These are phyloP conservation scores for Rhyacophila evoluta DNA, from an alignment of 2,888 invertebrate genomes.

Conservation along the genomic window DNA sequence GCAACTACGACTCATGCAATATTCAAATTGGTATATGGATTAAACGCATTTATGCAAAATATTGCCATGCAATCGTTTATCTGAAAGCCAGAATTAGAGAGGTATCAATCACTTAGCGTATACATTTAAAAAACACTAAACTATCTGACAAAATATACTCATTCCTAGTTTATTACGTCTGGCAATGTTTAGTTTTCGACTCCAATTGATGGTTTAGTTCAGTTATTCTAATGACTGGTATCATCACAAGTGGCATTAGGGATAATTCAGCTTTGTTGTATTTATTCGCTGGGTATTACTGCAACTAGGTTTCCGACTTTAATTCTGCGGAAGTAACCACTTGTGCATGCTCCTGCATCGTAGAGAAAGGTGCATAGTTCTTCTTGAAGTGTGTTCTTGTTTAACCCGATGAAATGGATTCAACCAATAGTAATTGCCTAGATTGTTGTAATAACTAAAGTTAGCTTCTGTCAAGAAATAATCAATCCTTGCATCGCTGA, in stretches of 20 bases:
- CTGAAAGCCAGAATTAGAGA: too few species aligned
- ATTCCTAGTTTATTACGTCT: not conserved
- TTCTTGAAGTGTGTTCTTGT: not conserved
- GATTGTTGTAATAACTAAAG: not conserved
- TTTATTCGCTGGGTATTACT: not conserved
- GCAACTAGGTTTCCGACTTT: not conserved
- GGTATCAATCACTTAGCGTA: too few species aligned
- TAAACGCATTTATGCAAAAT: too few species aligned
- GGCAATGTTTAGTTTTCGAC: not conserved
- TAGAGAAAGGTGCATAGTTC: not conserved
- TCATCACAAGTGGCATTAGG: constrained; percentile 26
- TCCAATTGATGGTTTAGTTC: not conserved
- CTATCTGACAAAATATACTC: too few species aligned
- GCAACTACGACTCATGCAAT: too few species aligned
- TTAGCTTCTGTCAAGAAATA: too few species aligned
- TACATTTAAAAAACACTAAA: too few species aligned
- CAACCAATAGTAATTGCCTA: not conserved
- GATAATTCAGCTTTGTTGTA: not conserved
- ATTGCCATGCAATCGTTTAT: too few species aligned
- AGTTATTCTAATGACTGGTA: constrained; percentile 23
- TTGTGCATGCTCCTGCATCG: not conserved
- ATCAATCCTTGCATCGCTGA: too few species aligned
- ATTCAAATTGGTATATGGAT: too few species aligned
- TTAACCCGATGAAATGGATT: not conserved
- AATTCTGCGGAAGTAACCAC: constrained; percentile 19